These are phyloP conservation scores for Lumbricus terrestris DNA, from an alignment of 2,888 invertebrate genomes.

Conservation along the genomic window DNA sequence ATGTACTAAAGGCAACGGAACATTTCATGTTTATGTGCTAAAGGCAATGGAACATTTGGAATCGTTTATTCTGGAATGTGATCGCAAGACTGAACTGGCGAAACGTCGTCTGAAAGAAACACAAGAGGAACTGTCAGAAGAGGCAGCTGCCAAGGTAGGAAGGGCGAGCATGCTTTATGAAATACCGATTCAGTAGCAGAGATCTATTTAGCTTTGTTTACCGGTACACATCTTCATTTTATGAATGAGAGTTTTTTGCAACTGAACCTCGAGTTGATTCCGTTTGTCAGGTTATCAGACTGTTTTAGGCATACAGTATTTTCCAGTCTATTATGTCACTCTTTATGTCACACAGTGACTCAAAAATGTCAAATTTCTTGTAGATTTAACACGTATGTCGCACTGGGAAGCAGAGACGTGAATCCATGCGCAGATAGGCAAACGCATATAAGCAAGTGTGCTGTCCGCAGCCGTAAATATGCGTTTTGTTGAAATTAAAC, in stretches of 20 bases:
- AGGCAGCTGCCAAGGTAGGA: conserved; percentile 79
- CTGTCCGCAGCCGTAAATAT: no score
- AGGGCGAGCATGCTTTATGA: background rate
- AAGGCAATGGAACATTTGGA: conserved; percentile 96
- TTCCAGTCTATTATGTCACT: no score
- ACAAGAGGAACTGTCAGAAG: conserved; percentile 92
- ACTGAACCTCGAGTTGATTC: background rate
- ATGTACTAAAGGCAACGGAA: background rate
- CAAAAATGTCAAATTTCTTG: no score
- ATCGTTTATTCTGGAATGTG: conserved; percentile 92
- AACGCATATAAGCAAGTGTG: no score
- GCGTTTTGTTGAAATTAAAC: no score
- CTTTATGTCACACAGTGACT: no score
- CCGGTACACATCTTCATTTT: background rate
- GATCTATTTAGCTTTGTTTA: background rate
- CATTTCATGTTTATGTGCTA: background rate
- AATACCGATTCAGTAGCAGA: background rate
- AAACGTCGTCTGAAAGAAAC: conserved; percentile 93
- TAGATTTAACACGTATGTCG: no score
- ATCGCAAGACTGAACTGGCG: conserved; percentile 90
- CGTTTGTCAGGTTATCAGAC: background rate
- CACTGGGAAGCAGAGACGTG: no score
- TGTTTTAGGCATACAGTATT: background rate
- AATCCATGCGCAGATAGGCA: no score
- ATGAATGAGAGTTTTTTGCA: background rate